Evolutionary conservation across 23 tunicate genomes (phyloP).

Genomic region (Halocynthia roretzi): DNA sequence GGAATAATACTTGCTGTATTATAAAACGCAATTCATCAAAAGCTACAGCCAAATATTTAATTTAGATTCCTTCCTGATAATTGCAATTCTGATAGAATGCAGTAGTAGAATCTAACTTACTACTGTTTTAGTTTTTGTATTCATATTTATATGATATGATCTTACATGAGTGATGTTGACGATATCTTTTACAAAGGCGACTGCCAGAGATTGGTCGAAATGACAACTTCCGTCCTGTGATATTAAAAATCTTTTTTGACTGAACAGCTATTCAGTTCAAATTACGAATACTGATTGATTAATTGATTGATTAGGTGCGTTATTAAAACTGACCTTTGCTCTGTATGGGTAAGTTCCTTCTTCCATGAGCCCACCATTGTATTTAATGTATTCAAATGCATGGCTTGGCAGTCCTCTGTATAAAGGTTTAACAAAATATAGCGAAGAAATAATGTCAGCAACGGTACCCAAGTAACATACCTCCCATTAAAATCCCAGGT

Average conservation of each 20-base stretch:
- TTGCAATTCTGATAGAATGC: too few relatives aligned
- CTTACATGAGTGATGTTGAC: constrained; percentile 78
- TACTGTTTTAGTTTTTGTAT: too few relatives aligned
- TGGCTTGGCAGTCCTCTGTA: constrained; percentile 90
- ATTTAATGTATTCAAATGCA: constrained; percentile 92
- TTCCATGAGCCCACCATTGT: constrained; percentile 70
- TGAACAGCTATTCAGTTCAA: not conserved
- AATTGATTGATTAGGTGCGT: not conserved
- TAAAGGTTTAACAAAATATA: not conserved
- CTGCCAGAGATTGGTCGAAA: constrained; percentile 45
- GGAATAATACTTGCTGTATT: too few relatives aligned
- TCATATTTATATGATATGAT: too few relatives aligned
- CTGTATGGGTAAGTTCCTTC: constrained; percentile 76
- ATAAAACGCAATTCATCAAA: too few relatives aligned
- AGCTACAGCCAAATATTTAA: too few relatives aligned
- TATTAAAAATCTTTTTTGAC: not conserved
- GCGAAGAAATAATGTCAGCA: too few relatives aligned
- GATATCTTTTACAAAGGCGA: constrained; percentile 50
- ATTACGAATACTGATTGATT: not conserved
- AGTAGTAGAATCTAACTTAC: too few relatives aligned
- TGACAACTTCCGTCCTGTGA: constrained; percentile 58
- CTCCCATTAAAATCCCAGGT: too few relatives aligned
- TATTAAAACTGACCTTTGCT: constrained; percentile 38
- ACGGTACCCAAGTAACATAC: too few relatives aligned
- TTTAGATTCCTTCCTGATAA: too few relatives aligned